Percentiles rank a stretch among this genome's conserved stretches.
Conservation (phyloP, 2,797 vertebrate genomes). For the Xyrichtys novacula region DNA sequence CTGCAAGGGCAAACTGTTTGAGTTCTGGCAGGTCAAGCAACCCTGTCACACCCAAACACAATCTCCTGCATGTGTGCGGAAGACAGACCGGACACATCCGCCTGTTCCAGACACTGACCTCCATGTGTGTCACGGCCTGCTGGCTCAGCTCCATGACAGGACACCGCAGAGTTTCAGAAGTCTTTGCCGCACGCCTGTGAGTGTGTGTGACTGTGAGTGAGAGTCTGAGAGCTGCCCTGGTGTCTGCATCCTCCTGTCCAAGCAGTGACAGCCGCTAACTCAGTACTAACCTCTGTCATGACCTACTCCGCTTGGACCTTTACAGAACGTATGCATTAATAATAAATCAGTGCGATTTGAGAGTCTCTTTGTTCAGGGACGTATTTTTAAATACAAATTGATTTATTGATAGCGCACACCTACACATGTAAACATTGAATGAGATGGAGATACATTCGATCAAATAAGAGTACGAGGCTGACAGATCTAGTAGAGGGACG, state of each 20-base stretch:
- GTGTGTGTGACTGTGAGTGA: constrained; percentile 38
- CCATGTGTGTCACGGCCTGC: constrained; percentile 75
- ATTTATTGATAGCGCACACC: constrained; percentile 15
- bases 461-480: constrained; percentile 69
- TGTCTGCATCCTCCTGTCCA: constrained; percentile 74
- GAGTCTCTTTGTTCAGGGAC: constrained; percentile 15
- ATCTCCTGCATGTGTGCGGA: constrained; percentile 52
- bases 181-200: background rate
- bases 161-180: constrained; percentile 49
- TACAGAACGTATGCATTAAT: constrained; percentile 49
- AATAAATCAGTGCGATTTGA: constrained; percentile 50
- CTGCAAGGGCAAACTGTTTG: constrained; percentile 66
- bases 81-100: constrained; percentile 72
- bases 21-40: constrained; percentile 54
- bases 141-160: constrained; percentile 77
- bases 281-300: constrained; percentile 82
- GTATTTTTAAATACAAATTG: constrained; percentile 11
- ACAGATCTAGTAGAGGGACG: constrained; percentile 56
- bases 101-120: constrained; percentile 74
- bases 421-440: background rate
- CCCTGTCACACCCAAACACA: constrained; percentile 61
- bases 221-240: constrained; percentile 61
- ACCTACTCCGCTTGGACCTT: constrained; percentile 75
- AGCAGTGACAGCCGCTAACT: constrained; percentile 83
- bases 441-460: constrained; percentile 17